Evolutionary conservation across 2,888 invertebrate genomes (phyloP).

Genomic region (Ochropacha duplaris): DNA sequence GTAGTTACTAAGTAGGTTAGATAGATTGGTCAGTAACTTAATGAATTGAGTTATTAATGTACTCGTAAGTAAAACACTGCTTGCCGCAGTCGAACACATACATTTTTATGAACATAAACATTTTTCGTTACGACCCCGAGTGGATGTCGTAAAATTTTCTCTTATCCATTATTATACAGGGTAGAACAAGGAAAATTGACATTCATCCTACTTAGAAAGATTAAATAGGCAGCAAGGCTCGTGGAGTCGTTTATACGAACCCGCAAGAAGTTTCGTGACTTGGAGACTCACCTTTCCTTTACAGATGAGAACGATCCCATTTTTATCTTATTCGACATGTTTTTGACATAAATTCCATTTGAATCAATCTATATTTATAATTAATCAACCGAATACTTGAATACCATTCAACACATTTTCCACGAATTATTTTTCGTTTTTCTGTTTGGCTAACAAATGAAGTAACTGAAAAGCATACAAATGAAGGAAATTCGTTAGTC

Average conservation of each 20-base stretch:
- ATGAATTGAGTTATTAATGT: no score
- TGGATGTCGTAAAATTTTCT: constrained; percentile 33
- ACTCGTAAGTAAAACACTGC: constrained; percentile 15
- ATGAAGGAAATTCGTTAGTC: no score
- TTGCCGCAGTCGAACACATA: constrained; percentile 21
- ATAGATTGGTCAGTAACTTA: no score
- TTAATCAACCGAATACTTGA: background rate
- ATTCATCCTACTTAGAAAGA: constrained; percentile 34
- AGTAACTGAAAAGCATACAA: no score
- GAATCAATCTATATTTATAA: background rate
- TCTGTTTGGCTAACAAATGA: no score
- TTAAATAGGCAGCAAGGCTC: constrained; percentile 23
- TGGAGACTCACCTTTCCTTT: constrained; percentile 12
- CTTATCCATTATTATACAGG: constrained; percentile 29
- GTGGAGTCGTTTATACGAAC: constrained; percentile 18
- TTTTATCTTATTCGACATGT: background rate
- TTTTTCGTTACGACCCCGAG: constrained; percentile 28
- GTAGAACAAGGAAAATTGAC: constrained; percentile 32
- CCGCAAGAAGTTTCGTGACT: constrained; percentile 11
- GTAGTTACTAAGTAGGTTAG: no score
- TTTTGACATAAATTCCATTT: no score
- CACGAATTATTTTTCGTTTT: background rate
- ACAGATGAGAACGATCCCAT: constrained; percentile 8
- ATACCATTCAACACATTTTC: background rate
- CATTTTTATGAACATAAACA: constrained; percentile 37